These are phyloP conservation scores for Cryptotis parvus DNA, from an alignment of 2,113 vertebrate genomes.

Conservation along the genomic window DNA sequence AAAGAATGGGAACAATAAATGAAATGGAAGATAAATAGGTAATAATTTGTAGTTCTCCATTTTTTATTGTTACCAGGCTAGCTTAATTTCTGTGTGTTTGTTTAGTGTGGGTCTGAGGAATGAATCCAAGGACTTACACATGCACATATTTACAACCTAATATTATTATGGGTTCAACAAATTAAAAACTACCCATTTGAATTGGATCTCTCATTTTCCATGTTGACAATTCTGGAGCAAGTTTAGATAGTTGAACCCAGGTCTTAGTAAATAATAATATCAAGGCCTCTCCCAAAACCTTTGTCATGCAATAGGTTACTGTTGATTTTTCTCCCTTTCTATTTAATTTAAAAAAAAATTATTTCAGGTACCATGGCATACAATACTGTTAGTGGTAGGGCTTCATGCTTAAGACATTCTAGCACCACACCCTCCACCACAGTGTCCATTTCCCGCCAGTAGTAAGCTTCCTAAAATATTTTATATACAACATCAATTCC, in stretches of 20 bases:
- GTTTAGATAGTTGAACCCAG: neutral
- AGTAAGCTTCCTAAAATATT: no score
- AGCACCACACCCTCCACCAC: no score
- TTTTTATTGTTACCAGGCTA: neutral
- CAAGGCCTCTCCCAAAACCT: no score
- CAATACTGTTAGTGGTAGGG: no score
- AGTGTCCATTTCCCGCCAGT: no score
- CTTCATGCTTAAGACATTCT: no score
- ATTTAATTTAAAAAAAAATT: no score
- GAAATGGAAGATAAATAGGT: neutral
- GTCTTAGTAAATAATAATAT: neutral
- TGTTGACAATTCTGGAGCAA: neutral
- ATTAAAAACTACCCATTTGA: slow-evolving; percentile 13
- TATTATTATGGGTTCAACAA: neutral
- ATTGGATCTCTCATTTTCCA: neutral
- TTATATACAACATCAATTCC: neutral
- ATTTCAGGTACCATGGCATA: no score
- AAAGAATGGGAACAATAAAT: neutral
- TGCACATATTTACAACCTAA: neutral
- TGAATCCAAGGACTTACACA: no score
- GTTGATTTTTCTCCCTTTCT: no score
- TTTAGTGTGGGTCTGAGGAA: no score
- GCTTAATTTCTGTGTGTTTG: neutral
- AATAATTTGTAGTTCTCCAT: neutral
- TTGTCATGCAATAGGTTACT: no score